Evolutionary conservation across 2,797 vertebrate species (phyloP).

Genomic region (Sarcoramphus papa): DNA sequence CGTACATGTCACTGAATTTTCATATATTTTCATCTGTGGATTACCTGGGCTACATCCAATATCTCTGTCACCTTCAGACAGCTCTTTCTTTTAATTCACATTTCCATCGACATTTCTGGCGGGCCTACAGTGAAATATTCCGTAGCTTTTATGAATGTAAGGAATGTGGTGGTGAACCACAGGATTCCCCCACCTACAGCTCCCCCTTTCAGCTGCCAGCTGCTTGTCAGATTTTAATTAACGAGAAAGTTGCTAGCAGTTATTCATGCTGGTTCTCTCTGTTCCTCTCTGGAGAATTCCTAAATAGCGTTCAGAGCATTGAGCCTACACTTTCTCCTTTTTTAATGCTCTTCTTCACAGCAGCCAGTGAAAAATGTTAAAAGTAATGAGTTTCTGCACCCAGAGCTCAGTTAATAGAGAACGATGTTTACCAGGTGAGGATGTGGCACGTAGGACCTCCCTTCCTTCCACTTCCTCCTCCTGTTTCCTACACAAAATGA

Average conservation of each 20-base stretch:
- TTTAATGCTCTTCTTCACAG: constrained; percentile 15
- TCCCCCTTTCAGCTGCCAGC: constrained; percentile 70
- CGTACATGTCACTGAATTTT: not conserved
- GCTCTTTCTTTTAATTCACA: constrained; percentile 67
- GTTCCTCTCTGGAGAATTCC: constrained; percentile 61
- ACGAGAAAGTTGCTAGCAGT: constrained; percentile 66
- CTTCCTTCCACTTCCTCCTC: not conserved
- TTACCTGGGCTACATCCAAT: constrained; percentile 32
- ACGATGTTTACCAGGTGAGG: not conserved
- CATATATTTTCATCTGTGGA: constrained; percentile 2
- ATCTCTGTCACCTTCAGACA: constrained; percentile 59
- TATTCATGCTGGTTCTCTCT: constrained; percentile 62
- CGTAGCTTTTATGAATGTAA: constrained; percentile 65
- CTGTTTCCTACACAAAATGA: not conserved
- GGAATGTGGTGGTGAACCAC: constrained; percentile 71
- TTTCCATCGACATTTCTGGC: constrained; percentile 57
- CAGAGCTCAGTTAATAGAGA: not conserved
- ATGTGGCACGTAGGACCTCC: not conserved
- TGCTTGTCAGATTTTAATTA: constrained; percentile 74
- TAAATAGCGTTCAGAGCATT: constrained; percentile 33
- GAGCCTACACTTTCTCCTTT: constrained; percentile 15
- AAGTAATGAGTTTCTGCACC: not conserved
- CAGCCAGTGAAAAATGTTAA: constrained; percentile 3
- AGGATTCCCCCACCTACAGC: constrained; percentile 73
- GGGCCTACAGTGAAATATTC: constrained; percentile 61